Conservation (phyloP, 53 echinoderm and acorn worm genomes). For the Holothuria leucospilota region DNA sequence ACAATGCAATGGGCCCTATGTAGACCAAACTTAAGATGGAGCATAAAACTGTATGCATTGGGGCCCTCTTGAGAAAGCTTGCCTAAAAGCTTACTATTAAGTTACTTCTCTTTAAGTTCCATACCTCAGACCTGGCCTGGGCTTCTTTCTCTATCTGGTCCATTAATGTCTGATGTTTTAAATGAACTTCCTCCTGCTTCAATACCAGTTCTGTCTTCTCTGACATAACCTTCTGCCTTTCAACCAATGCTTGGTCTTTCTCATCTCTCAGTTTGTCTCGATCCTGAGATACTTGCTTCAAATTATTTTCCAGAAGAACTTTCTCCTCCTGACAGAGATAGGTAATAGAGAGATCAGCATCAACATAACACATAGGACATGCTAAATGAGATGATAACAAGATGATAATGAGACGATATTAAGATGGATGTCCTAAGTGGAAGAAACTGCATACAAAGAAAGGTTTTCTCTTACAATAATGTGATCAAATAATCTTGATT, state of each 20-base stretch:
- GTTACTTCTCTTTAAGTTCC: not conserved
- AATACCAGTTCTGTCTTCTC: slow-evolving; percentile 81
- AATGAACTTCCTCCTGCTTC: slow-evolving; percentile 77
- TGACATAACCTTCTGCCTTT: slow-evolving; percentile 76
- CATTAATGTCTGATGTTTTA: slow-evolving; percentile 84
- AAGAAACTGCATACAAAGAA: no score
- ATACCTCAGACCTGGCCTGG: slow-evolving; percentile 77
- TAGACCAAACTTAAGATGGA: not conserved
- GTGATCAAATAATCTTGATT: no score
- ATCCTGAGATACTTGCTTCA: slow-evolving; percentile 66
- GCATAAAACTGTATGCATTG: not conserved
- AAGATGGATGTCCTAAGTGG: no score
- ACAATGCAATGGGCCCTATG: no score
- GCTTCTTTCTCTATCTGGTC: slow-evolving; percentile 87
- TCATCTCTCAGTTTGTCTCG: slow-evolving; percentile 81
- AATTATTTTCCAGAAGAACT: slow-evolving; percentile 58
- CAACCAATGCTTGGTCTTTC: slow-evolving; percentile 73
- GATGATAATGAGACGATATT: no score
- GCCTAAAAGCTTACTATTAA: not conserved
- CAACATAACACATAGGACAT: no score
- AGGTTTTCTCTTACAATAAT: no score
- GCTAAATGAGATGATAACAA: no score
- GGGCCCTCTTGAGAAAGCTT: not conserved
- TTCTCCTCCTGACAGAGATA: slow-evolving; percentile 68
- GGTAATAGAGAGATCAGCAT: no score